Evolutionary conservation across 2,888 invertebrate species (phyloP).

Genomic region (Tenthredo mesomela): DNA sequence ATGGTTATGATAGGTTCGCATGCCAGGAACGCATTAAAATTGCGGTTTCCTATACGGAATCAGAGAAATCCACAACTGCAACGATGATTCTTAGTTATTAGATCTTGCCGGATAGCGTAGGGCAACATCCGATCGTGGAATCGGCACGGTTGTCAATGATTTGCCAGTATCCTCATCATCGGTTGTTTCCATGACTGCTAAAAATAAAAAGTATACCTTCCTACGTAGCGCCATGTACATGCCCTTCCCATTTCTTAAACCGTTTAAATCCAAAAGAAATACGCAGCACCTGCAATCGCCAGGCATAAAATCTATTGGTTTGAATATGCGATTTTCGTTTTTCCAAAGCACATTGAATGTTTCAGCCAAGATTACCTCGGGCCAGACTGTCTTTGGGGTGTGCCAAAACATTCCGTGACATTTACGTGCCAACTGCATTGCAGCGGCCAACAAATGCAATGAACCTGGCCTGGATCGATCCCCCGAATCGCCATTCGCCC

Average conservation of each 20-base stretch:
- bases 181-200: conserved; percentile 1
- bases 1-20: conserved; percentile 77
- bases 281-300: neutral
- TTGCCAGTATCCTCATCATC: conserved; percentile 3
- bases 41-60: conserved; percentile 72
- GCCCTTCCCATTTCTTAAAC: neutral
- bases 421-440: conserved; percentile 12
- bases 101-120: neutral
- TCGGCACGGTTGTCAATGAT: conserved; percentile 30
- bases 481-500: neutral
- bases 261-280: neutral
- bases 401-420: neutral
- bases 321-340: neutral
- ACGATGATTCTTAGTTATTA: conserved; percentile 69
- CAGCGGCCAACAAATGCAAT: neutral
- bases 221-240: no score
- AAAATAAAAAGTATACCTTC: neutral
- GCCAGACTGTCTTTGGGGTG: conserved; percentile 18
- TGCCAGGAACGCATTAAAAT: conserved; percentile 75
- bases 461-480: neutral
- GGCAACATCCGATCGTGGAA: conserved; percentile 18
- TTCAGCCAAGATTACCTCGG: neutral
- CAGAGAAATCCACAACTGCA: conserved; percentile 69
- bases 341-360: neutral
- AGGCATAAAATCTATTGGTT: neutral